These are phyloP conservation scores for Loxodonta africana DNA, from an alignment of 2,113 vertebrate species.

Conservation along the genomic window DNA sequence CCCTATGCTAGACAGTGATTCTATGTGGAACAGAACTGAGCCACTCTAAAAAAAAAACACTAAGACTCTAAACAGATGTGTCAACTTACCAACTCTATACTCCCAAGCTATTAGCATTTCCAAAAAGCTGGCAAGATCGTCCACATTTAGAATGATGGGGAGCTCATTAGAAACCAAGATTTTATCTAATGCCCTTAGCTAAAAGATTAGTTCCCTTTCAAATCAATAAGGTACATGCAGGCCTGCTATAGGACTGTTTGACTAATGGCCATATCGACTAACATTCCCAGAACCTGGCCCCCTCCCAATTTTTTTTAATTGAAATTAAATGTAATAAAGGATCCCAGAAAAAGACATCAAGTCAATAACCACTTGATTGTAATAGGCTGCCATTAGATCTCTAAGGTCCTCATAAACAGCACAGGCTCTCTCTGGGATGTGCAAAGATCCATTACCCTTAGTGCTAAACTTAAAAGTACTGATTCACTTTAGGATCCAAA, in stretches of 20 bases:
- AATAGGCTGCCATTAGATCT: not conserved
- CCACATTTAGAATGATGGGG: not conserved
- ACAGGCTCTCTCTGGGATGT: not conserved
- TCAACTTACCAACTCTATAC: not conserved
- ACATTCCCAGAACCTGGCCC: slow-evolving; percentile 13
- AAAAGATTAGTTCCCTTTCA: slow-evolving; percentile 15
- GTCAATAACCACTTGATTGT: not conserved
- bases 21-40: not conserved
- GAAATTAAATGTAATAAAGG: slow-evolving; percentile 60
- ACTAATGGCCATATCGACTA: slow-evolving; percentile 27
- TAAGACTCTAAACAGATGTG: not conserved
- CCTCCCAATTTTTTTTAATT: not conserved
- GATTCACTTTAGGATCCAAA: slow-evolving; percentile 70
- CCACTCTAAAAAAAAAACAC: not conserved
- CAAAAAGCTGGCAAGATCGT: not conserved
- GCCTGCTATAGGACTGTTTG: not conserved
- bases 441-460: slow-evolving; percentile 2
- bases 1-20: not conserved
- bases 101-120: not conserved
- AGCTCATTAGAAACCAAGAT: slow-evolving; percentile 11
- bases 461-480: slow-evolving; percentile 14
- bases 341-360: slow-evolving; percentile 39
- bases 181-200: not conserved
- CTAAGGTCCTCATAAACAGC: not conserved
- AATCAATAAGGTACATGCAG: slow-evolving; percentile 14